A percentile compares a stretch with the other conserved stretches of the same genome.
phyloP scores from a whole-genome alignment of 2,888 invertebrate genomes.

The Diadegma fenestrale region DNA sequence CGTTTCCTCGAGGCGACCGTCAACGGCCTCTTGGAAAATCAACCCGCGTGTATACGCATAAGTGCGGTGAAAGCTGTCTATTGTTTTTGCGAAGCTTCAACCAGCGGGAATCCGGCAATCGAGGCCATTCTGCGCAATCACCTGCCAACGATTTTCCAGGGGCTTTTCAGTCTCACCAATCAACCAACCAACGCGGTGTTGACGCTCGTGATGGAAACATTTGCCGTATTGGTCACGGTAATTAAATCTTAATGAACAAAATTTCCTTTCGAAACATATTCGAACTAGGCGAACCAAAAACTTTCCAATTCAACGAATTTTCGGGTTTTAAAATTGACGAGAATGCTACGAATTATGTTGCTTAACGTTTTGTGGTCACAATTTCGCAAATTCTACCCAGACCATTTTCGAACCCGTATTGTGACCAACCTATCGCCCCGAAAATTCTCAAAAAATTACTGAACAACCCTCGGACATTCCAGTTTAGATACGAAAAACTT shows the following conservation, averaged over 20 bases:
- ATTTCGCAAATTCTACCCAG: too few relatives aligned
- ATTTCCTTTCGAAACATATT: not conserved
- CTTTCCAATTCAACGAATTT: not conserved
- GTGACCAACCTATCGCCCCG: too few relatives aligned
- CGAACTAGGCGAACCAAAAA: not conserved
- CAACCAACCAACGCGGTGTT: conserved; percentile 80
- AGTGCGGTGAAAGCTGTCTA: conserved; percentile 86
- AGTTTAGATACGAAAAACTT: too few relatives aligned
- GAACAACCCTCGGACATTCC: too few relatives aligned
- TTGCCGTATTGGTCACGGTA: conserved; percentile 80
- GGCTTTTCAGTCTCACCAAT: conserved; percentile 79
- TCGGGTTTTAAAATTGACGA: not conserved
- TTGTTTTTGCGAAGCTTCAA: conserved; percentile 85
- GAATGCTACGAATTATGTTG: not conserved
- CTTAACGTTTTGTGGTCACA: too few relatives aligned
- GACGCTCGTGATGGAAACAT: conserved; percentile 80
- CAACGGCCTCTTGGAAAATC: conserved; percentile 86
- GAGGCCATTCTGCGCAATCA: conserved; percentile 78
- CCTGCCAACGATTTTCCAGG: conserved; percentile 81
- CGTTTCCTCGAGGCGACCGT: conserved; percentile 86
- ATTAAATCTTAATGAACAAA: conserved; percentile 42
- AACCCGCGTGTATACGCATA: conserved; percentile 86
- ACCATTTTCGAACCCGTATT: too few relatives aligned
- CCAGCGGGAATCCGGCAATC: conserved; percentile 72
- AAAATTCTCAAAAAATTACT: too few relatives aligned